These are phyloP conservation scores for Archaeoteleia sp. DNA, from an alignment of 2,888 invertebrate species.

Conservation along the genomic window DNA sequence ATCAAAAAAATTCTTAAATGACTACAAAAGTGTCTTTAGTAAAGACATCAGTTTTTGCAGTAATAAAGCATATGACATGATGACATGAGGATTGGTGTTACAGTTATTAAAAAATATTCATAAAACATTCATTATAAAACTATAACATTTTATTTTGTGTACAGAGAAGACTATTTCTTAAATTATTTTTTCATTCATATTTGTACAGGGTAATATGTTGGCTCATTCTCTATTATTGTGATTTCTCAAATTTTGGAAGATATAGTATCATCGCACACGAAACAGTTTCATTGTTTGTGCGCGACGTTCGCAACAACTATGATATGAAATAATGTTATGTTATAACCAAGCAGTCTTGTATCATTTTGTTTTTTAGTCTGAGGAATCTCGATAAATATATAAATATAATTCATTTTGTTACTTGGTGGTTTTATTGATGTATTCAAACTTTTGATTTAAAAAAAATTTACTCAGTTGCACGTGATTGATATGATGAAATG, in stretches of 20 bases:
- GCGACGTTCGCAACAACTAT: slow-evolving; percentile 30
- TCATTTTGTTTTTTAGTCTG: slow-evolving; percentile 48
- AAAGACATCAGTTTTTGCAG: too few relatives aligned
- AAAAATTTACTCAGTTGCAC: too few relatives aligned
- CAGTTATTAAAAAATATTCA: too few relatives aligned
- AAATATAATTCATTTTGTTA: slow-evolving; percentile 43
- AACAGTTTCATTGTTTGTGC: slow-evolving; percentile 23
- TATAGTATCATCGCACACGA: slow-evolving; percentile 22
- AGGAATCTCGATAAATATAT: slow-evolving; percentile 44
- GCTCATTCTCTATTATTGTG: slow-evolving; percentile 18
- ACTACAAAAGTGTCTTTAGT: too few relatives aligned
- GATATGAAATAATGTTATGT: slow-evolving; percentile 28
- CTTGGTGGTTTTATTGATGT: slow-evolving; percentile 28
- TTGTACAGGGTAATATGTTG: slow-evolving; percentile 17
- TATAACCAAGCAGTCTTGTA: slow-evolving; percentile 38
- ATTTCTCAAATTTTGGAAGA: slow-evolving; percentile 27
- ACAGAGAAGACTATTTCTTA: too few relatives aligned
- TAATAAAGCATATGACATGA: too few relatives aligned
- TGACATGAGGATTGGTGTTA: too few relatives aligned
- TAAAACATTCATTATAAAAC: too few relatives aligned
- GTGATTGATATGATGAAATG: too few relatives aligned
- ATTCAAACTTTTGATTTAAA: slow-evolving; percentile 24
- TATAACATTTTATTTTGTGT: too few relatives aligned
- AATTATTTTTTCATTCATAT: slow-evolving; percentile 13
- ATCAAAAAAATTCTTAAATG: too few relatives aligned